A percentile compares a stretch with the other conserved stretches of the same genome.
phyloP scores from a whole-genome alignment of 2,888 invertebrate species.

The Oegoconia quadripuncta region DNA sequence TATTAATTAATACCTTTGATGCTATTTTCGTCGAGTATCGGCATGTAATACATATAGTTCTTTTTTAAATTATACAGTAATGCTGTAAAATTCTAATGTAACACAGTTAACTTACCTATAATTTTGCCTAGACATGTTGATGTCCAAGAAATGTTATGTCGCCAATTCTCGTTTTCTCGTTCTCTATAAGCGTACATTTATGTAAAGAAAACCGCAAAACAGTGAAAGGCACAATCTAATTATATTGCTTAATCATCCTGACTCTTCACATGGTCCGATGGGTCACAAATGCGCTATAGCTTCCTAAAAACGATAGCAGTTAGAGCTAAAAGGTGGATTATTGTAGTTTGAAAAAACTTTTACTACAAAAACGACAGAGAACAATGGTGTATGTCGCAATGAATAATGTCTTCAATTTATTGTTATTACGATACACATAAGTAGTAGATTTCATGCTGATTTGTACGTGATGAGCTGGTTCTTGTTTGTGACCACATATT shows the following conservation, averaged over 20 bases:
- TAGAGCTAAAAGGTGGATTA: background rate
- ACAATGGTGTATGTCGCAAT: constrained; percentile 9
- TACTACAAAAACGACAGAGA: constrained; percentile 5
- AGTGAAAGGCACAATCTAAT: background rate
- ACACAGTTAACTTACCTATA: no score
- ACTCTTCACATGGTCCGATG: background rate
- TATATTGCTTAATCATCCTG: background rate
- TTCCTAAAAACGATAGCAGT: background rate
- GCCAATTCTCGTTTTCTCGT: background rate
- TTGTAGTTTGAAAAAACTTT: background rate
- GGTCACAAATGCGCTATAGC: no score
- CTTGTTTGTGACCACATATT: constrained; percentile 4
- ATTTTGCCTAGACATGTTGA: no score
- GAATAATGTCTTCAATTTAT: constrained; percentile 9
- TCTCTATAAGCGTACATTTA: background rate
- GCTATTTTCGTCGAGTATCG: no score
- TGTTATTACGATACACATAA: constrained; percentile 14
- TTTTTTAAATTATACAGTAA: no score
- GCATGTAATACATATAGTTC: no score
- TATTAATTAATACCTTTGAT: no score
- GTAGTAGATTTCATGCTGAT: constrained; percentile 44
- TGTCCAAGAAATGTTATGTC: no score
- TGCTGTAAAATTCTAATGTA: no score
- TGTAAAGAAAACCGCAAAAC: background rate
- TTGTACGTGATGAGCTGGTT: constrained; percentile 26